Conservation (phyloP, 2,113 vertebrate species). For the Elephantulus edwardii region DNA sequence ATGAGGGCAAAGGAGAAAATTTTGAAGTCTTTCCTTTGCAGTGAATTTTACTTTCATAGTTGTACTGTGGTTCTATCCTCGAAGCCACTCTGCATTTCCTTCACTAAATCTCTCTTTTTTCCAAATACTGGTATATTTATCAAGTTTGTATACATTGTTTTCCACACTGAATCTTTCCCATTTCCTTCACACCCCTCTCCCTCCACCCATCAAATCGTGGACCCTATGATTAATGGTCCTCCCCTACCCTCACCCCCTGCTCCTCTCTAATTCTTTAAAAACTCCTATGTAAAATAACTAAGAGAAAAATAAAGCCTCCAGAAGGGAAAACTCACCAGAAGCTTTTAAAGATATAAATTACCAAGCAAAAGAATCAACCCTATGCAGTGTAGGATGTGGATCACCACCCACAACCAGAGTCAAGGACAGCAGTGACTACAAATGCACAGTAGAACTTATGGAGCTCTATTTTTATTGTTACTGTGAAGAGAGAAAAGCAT, state of each 20-base stretch:
- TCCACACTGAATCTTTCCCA: no score
- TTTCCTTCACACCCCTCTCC: no score
- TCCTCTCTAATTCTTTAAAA: no score
- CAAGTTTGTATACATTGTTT: no score
- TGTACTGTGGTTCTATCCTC: neutral
- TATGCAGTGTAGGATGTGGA: neutral
- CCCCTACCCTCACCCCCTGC: no score
- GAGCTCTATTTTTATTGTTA: neutral
- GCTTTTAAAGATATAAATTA: neutral
- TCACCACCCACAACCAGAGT: constrained; percentile 9
- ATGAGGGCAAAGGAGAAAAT: neutral
- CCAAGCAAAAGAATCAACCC: neutral
- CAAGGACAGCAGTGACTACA: neutral
- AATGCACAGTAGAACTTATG: neutral
- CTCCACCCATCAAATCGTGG: no score
- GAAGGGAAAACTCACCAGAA: neutral
- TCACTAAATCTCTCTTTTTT: neutral
- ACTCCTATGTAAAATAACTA: no score
- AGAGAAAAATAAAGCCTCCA: neutral
- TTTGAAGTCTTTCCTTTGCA: neutral
- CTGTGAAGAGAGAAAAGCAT: neutral
- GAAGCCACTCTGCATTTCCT: constrained; percentile 23
- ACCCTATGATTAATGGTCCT: no score
- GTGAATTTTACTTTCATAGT: neutral
- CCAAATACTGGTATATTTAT: no score